phyloP scores from a whole-genome alignment of 37 sponge, comb jelly and placozoan genomes.

The Aplysina aerophoba region DNA sequence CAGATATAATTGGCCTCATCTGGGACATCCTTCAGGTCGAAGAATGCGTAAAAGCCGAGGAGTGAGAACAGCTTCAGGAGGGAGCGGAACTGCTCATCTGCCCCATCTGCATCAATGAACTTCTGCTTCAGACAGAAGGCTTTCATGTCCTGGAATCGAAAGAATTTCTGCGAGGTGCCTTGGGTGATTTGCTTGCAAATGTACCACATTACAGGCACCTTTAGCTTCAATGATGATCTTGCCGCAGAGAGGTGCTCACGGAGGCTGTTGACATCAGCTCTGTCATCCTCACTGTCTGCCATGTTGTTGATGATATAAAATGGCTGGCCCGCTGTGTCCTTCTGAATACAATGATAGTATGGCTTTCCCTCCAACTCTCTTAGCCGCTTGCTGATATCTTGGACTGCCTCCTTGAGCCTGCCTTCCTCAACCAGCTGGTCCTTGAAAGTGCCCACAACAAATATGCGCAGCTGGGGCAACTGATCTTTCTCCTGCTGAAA shows the following conservation, averaged over 20 bases:
- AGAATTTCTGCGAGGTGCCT: background rate
- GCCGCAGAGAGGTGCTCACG: background rate
- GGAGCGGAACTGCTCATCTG: conserved; percentile 10
- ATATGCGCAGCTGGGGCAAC: background rate
- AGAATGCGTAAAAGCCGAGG: conserved; percentile 24
- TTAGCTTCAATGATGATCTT: background rate
- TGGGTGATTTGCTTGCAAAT: background rate
- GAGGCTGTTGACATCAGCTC: background rate
- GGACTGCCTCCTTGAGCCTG: background rate
- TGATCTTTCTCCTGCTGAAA: background rate
- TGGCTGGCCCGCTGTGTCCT: no score
- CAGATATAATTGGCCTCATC: conserved; percentile 12
- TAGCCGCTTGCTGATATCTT: background rate
- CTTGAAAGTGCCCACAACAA: background rate
- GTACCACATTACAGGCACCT: conserved; percentile 17
- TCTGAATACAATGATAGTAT: background rate
- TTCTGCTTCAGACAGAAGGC: background rate
- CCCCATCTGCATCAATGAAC: background rate
- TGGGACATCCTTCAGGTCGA: background rate
- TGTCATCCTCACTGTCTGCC: background rate
- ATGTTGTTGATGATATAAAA: no score
- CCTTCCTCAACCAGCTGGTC: background rate
- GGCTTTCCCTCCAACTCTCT: background rate
- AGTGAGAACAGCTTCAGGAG: background rate
- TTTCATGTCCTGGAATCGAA: background rate